Percentiles rank a stretch among this genome's conserved stretches.
phyloP scores from a whole-genome alignment of 2,797 vertebrate genomes.

The Silurus aristotelis region DNA sequence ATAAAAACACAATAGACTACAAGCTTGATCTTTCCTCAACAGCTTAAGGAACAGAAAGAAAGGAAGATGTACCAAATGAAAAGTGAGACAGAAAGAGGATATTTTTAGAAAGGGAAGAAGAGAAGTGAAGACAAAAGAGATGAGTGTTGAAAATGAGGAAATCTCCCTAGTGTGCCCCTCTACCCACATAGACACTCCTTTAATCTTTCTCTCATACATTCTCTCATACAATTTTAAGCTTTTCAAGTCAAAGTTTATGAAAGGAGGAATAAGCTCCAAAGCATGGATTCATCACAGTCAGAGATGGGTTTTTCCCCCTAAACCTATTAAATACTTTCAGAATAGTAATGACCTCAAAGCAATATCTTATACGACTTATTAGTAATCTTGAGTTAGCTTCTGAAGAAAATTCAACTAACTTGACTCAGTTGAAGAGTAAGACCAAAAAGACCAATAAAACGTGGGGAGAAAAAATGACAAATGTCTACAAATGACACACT shows the following conservation, averaged over 20 bases:
- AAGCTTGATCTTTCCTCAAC: too few species aligned
- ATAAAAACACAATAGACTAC: background rate
- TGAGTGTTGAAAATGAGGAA: slow-evolving; percentile 14
- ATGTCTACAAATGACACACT: background rate
- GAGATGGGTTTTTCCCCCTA: background rate
- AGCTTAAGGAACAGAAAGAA: background rate
- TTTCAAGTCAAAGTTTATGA: background rate
- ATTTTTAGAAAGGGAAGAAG: slow-evolving; percentile 9
- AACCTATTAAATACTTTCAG: background rate
- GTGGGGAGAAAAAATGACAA: background rate
- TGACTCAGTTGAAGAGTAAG: background rate
- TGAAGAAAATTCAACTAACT: background rate
- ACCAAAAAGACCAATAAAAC: background rate
- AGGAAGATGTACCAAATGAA: background rate
- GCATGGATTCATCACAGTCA: background rate
- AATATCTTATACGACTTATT: background rate
- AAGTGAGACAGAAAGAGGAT: background rate
- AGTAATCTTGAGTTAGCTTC: background rate
- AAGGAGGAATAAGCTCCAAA: background rate
- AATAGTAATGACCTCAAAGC: background rate
- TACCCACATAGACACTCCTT: background rate
- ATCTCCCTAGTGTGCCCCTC: slow-evolving; percentile 3
- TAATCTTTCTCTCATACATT: background rate
- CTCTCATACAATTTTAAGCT: background rate
- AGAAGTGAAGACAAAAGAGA: slow-evolving; percentile 5